These are phyloP conservation scores for Dinocampus coccinellae DNA, from an alignment of 2,888 invertebrate species.

Conservation along the genomic window DNA sequence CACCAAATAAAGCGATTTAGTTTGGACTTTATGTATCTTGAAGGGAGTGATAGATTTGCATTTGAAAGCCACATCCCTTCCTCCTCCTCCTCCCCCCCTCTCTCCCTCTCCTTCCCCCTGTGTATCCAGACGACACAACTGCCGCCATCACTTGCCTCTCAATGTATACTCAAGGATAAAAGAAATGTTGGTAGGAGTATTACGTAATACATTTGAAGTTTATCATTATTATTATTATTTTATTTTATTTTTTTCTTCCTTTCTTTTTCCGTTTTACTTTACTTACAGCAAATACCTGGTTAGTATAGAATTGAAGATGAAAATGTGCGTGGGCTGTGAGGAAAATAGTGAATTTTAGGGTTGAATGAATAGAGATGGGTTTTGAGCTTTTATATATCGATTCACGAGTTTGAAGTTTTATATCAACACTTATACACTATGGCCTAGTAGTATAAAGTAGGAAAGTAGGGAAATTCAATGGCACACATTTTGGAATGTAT, in stretches of 20 bases:
- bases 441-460: slow-evolving; percentile 26
- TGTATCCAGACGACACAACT: not conserved
- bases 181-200: slow-evolving; percentile 49
- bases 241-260: too few relatives aligned
- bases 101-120: too few relatives aligned
- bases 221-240: too few relatives aligned
- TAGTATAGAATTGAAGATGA: slow-evolving; percentile 38
- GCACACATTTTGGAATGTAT: slow-evolving; percentile 18
- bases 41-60: slow-evolving; percentile 58
- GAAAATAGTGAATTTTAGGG: slow-evolving; percentile 7
- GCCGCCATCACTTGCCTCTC: slow-evolving; percentile 28
- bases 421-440: not conserved
- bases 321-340: slow-evolving; percentile 3
- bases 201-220: not conserved
- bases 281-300: slow-evolving; percentile 59
- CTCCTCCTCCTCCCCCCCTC: too few relatives aligned
- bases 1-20: slow-evolving; percentile 47
- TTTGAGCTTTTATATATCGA: slow-evolving; percentile 52
- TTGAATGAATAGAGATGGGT: slow-evolving; percentile 41
- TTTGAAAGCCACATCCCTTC: slow-evolving; percentile 63
- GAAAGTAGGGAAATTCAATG: slow-evolving; percentile 23
- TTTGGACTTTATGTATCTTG: slow-evolving; percentile 13
- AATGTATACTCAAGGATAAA: slow-evolving; percentile 45
- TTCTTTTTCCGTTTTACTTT: too few relatives aligned
- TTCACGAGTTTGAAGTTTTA: slow-evolving; percentile 49